Base-by-base conservation (phyloP, 2,888 invertebrate species). In the Onthophagus sagittarius region DNA sequence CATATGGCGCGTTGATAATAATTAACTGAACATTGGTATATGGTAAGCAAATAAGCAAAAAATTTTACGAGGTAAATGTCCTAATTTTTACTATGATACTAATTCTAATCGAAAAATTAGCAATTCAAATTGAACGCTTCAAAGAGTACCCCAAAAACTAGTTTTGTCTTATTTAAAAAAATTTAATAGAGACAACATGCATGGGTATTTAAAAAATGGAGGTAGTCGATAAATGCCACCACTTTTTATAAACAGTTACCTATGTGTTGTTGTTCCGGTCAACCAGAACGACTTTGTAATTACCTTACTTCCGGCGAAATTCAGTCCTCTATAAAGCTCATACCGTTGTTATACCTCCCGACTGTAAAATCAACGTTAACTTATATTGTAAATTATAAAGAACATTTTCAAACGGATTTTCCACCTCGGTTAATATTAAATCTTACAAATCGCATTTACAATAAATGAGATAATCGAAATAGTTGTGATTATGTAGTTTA, bases 221-320 rank as follows among this genome's bases (percentile, higher is more conserved):
- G 23, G 23, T 11, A 53, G 11, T 53, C 39, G 39, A 53, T 53
- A 53, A 53, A 7, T 1, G 1, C 39, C 39, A 53, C 39, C 11
- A 53, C 39, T 53, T 53, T 14, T 73, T 72, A 39, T 15, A 73
- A 72, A 77, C 77, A 77, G 77, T 77, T 77, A 77, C 76, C 76
- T 73, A 77, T 77, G 74, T 71, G 39, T 53, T 73, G 75, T 73
- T 32, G 77, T 77, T 77, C 77, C 77, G 77, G 76, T 77, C 74
- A 74, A 77, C 62, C 76, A 76, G 76, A 62, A 77, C 73, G 75
- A 74, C 75, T 74, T 75, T 76, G 74, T 75, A 73, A 72, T 53
- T 73, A 75, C 75, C 77, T 74, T 73, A 78, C 76, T 78, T 78
- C 78, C 78, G 78, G 78, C 76, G 71, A 76, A 15, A 53, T 53